A percentile compares a stretch with the other conserved stretches of the same genome.
Evolutionary conservation across 2,888 invertebrate genomes (phyloP).

Genomic region (Augochlorella aurata): DNA sequence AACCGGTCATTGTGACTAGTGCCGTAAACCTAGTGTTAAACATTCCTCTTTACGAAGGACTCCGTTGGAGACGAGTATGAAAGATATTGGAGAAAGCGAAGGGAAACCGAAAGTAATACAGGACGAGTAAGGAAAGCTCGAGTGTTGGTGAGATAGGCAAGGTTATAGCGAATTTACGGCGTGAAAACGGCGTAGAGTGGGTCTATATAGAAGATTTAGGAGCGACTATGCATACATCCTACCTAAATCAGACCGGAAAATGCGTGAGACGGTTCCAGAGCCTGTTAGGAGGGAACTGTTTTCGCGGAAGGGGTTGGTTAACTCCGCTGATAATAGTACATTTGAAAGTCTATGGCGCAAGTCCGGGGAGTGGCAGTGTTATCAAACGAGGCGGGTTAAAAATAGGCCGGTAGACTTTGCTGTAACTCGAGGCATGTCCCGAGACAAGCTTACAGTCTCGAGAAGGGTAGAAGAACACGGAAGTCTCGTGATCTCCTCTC

Average conservation of each 20-base stretch:
- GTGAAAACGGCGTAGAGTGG: neutral
- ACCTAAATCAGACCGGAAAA: slow-evolving; percentile 8
- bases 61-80: neutral
- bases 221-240: slow-evolving; percentile 7
- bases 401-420: slow-evolving; percentile 45
- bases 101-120: neutral
- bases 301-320: neutral
- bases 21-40: too few relatives aligned
- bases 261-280: neutral
- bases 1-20: too few relatives aligned
- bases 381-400: slow-evolving; percentile 47
- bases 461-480: slow-evolving; percentile 58
- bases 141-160: neutral
- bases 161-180: slow-evolving; percentile 3
- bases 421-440: slow-evolving; percentile 40
- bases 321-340: slow-evolving; percentile 14
- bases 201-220: neutral
- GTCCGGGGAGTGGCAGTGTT: slow-evolving; percentile 17
- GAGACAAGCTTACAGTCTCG: slow-evolving; percentile 61
- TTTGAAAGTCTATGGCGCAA: slow-evolving; percentile 22
- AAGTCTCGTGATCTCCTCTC: slow-evolving; percentile 65
- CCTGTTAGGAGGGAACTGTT: neutral
- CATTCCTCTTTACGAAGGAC: neutral
- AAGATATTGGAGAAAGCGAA: neutral
- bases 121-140: neutral